Evolutionary conservation across 2,888 invertebrate species (phyloP).

Genomic region (Allygus modestus): DNA sequence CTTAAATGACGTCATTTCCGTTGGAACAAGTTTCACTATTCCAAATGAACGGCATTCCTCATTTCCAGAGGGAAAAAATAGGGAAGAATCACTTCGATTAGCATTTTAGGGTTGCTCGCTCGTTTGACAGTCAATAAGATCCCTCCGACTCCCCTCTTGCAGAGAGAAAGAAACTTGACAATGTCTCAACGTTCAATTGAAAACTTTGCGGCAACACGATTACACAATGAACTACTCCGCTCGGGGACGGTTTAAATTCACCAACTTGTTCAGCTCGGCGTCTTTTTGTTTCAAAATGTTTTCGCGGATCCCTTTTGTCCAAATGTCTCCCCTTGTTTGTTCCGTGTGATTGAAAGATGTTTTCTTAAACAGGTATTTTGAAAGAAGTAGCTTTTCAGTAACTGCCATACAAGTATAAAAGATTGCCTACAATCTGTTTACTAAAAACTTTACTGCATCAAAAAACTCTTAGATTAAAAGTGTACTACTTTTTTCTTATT

Average conservation of each 20-base stretch:
- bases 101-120: slow-evolving; percentile 31
- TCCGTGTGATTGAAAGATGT: slow-evolving; percentile 6
- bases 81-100: slow-evolving; percentile 1
- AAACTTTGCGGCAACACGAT: slow-evolving; percentile 50
- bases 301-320: slow-evolving; percentile 30
- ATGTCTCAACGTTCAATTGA: slow-evolving; percentile 46
- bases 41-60: not conserved
- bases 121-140: slow-evolving; percentile 45
- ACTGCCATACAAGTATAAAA: too few species aligned
- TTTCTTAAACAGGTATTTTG: slow-evolving; percentile 15
- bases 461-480: too few species aligned
- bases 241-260: slow-evolving; percentile 47
- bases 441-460: too few species aligned
- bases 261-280: slow-evolving; percentile 46
- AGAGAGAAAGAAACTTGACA: slow-evolving; percentile 32
- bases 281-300: slow-evolving; percentile 53
- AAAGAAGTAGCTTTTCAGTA: not conserved
- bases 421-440: too few species aligned
- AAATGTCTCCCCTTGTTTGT: slow-evolving; percentile 34
- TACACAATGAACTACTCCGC: slow-evolving; percentile 49
- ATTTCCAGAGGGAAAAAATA: not conserved
- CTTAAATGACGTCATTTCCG: too few species aligned
- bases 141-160: not conserved
- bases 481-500: too few species aligned
- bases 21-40: too few species aligned